Conservation (phyloP, 2,888 invertebrate species). For the Boloria euphrosyne region DNA sequence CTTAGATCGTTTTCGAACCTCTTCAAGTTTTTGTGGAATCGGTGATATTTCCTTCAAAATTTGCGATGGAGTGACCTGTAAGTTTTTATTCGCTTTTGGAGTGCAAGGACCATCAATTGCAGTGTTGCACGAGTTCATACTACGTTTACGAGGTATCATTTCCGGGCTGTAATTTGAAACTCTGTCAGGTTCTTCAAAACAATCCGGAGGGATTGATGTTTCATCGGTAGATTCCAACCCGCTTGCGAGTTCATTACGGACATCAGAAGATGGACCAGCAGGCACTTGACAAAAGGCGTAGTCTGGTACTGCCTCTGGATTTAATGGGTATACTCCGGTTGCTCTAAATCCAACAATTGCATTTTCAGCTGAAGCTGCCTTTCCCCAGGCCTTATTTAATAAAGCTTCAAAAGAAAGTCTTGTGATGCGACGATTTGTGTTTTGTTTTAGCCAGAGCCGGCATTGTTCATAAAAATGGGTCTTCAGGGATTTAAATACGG, state of each 20-base stretch:
- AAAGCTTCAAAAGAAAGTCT: constrained; percentile 37
- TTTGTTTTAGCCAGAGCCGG: constrained; percentile 39
- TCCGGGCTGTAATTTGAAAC: no score
- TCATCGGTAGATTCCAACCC: not conserved
- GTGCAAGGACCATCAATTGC: not conserved
- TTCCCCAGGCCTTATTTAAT: constrained; percentile 39
- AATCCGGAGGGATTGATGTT: not conserved
- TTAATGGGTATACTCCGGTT: constrained; percentile 46
- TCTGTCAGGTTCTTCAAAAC: no score
- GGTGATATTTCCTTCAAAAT: constrained; percentile 33
- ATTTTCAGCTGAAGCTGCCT: constrained; percentile 41
- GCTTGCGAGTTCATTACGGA: not conserved
- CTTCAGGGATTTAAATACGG: constrained; percentile 47
- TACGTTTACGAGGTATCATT: no score
- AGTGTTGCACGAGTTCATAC: no score
- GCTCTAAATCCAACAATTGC: constrained; percentile 43
- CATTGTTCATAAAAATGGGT: constrained; percentile 40
- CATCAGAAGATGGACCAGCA: not conserved
- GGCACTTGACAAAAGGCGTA: constrained; percentile 33
- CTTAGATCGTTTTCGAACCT: constrained; percentile 33
- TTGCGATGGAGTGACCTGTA: constrained; percentile 23
- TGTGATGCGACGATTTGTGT: constrained; percentile 36
- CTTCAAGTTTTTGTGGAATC: constrained; percentile 33
- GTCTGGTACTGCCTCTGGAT: constrained; percentile 42
- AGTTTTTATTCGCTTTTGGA: not conserved